Conservation (phyloP, 2,888 invertebrate species). For the Amblyjoppa proteus region DNA sequence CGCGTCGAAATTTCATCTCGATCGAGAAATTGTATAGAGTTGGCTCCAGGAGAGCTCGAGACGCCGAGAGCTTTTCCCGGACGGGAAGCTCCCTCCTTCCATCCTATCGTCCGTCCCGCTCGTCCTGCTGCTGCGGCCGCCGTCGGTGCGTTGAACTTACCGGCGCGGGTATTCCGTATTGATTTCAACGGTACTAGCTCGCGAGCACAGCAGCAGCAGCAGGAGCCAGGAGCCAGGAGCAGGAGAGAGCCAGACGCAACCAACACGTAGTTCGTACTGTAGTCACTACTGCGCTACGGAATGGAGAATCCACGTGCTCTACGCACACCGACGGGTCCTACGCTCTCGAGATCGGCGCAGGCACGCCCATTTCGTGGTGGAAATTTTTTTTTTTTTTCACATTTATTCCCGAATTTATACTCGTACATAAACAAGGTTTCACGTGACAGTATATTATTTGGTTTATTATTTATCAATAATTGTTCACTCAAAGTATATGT, state of each 20-base stretch:
- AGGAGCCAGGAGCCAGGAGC: conserved; percentile 39
- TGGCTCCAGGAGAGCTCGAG: conserved; percentile 30
- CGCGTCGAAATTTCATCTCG: background rate
- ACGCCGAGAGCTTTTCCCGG: conserved; percentile 51
- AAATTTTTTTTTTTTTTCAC: background rate
- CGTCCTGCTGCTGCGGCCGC: conserved; percentile 53
- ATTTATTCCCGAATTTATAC: background rate
- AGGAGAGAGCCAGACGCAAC: conserved; percentile 60
- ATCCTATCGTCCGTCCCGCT: conserved; percentile 31
- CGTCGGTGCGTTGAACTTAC: conserved; percentile 80
- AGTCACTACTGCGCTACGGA: conserved; percentile 14
- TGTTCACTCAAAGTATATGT: no score
- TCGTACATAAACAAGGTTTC: no score
- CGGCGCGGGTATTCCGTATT: conserved; percentile 79
- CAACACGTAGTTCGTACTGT: conserved; percentile 32
- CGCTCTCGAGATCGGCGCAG: conserved; percentile 13
- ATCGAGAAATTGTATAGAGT: background rate
- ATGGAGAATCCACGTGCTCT: conserved; percentile 45
- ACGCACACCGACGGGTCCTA: background rate
- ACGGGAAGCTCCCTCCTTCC: conserved; percentile 44
- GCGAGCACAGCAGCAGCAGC: conserved; percentile 34
- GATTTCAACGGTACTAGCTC: conserved; percentile 76
- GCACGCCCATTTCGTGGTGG: conserved; percentile 38
- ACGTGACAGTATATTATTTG: no score
- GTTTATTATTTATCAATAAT: no score